Base-by-base conservation (phyloP, 2,113 vertebrate genomes). In the Heliornis fulica region DNA sequence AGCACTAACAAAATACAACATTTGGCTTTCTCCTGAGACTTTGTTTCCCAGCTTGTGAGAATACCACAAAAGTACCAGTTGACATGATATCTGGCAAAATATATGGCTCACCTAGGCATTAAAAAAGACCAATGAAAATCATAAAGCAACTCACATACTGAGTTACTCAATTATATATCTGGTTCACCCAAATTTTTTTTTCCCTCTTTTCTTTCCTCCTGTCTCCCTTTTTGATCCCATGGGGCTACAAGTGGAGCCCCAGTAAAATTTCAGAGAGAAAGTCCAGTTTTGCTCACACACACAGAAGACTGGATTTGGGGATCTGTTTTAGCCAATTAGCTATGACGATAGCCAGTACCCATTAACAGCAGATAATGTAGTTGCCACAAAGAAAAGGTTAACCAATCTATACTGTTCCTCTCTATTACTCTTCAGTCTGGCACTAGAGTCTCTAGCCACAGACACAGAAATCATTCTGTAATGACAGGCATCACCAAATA, bases 391-490 rank as follows among this genome's bases (percentile, higher is more conserved):
- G 48, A 57, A 84, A 91, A 94, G 87, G 69, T 75, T 96, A 94
- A 97, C 93, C 86, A 54, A 80, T 54, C 81, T 93, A 64, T 69
- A 53, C 45, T 72, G 65, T 53, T 95, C 36, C 31, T 94, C 80
- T 65, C 54, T 90, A 54, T 89, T 87, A 90, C 64, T 83, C 76
- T 89, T 77, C 72, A 79, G 26, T 51, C 89, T 97, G 94, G 89
- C 93, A 82, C 48, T 84, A 50, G 43, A 94, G 31, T 84, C 53
- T 84, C n/a, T 84, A 95, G 91, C 96, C 93, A 97, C 96, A 95
- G 93, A 95, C 93, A 89, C 28, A 96, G 84, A 97, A 94, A 95
- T 97, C 96, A 81, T 91, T 94, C 93, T 94, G 36, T 97, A 97
- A 96, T 94, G 82, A 87, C 84, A 97, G 91, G 74, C 89, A 95